A percentile compares a stretch with the other conserved stretches of the same genome.
phyloP scores from a whole-genome alignment of 2,113 vertebrate genomes.

The Phoenicopterus ruber region DNA sequence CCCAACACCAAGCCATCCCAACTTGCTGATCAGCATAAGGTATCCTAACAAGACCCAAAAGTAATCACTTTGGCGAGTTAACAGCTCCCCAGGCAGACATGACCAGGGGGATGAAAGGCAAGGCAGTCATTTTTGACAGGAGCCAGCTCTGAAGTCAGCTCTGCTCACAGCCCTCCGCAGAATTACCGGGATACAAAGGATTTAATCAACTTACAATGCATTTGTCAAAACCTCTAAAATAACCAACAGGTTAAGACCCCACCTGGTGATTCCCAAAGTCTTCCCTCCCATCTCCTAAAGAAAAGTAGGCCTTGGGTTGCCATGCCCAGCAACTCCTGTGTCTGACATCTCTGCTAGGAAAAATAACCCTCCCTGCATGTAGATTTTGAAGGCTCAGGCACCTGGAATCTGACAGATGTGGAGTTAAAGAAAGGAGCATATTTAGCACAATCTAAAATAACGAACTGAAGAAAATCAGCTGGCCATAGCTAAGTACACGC shows the following conservation, averaged over 20 bases:
- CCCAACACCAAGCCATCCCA: neutral
- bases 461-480: neutral
- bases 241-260: neutral
- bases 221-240: neutral
- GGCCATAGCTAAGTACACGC: neutral
- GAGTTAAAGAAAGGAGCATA: neutral
- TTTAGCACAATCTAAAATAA: neutral
- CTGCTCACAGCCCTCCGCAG: neutral
- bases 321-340: neutral
- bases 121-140: neutral
- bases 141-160: neutral
- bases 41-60: neutral
- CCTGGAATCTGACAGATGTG: neutral
- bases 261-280: neutral
- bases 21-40: neutral
- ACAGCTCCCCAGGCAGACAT: neutral
- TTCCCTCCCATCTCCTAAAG: neutral
- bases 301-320: neutral
- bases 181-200: neutral
- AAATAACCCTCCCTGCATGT: neutral
- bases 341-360: neutral
- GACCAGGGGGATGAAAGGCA: neutral
- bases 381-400: neutral
- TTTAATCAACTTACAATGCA: neutral
- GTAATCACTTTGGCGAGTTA: fast-evolving